These are phyloP conservation scores for Mesorhabditis sp. DNA, from an alignment of 2,888 invertebrate species.

Conservation along the genomic window DNA sequence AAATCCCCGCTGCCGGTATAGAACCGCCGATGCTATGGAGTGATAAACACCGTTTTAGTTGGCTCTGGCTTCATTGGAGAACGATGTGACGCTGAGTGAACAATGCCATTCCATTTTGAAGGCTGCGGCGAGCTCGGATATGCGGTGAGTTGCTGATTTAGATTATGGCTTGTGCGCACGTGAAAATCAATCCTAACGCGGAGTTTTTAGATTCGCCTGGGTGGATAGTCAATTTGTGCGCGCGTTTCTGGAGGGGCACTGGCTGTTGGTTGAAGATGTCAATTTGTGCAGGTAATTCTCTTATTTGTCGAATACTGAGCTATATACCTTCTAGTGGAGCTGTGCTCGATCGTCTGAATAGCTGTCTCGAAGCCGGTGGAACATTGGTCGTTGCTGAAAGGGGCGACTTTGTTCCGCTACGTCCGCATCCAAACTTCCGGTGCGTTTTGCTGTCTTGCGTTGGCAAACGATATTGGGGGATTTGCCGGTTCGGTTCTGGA, in stretches of 20 bases:
- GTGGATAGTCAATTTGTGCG: constrained; percentile 62
- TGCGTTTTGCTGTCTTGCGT: constrained; percentile 30
- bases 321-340: constrained; percentile 70
- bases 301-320: not conserved
- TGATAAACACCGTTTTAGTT: not conserved
- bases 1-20: too few relatives aligned
- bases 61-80: not conserved
- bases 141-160: not conserved
- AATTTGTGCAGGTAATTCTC: constrained; percentile 54
- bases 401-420: constrained; percentile 68
- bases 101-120: not conserved
- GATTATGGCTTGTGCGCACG: not conserved
- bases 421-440: constrained; percentile 81
- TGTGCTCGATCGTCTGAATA: constrained; percentile 91
- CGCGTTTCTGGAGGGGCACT: constrained; percentile 60
- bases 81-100: not conserved
- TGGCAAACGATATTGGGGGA: constrained; percentile 9
- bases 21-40: not conserved
- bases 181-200: not conserved
- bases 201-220: constrained; percentile 61
- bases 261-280: constrained; percentile 63
- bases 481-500: constrained; percentile 5
- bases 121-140: not conserved
- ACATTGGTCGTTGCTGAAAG: constrained; percentile 83
- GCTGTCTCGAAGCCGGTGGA: constrained; percentile 86